Base-by-base conservation (phyloP, 1,140 invertebrate genomes). In the Trachelipus rathkii region DNA sequence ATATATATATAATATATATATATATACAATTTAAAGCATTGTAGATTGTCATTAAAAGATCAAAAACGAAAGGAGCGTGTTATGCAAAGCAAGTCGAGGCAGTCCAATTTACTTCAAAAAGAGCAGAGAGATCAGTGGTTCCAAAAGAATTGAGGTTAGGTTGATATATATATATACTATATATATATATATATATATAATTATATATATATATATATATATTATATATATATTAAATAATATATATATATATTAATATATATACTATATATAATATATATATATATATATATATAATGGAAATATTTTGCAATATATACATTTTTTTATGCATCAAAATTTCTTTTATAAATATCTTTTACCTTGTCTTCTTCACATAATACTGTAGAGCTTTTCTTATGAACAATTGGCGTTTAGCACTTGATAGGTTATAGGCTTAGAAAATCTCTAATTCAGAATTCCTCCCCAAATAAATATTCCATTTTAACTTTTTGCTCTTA, bases 51-150 rank as follows among this genome's bases (percentile, higher is more conserved):
- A n/a, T 86, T 98, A 21, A 97, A 97, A 85, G 96, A 99, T 85
- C 96, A 99, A 85, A 96, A 97, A 84, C 87, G 96, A n/a, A 98
- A 98, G 84, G 98, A 99, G 85, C n/a, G 85, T 99, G 10, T 99
- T 99, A 87, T 97, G 96, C n/a, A n/a, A 0, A 99, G 99, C 85
- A 97, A 99, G 97, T 0, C 88, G 97, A 82, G 95, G 95, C 0
- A 96, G n/a, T 94, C 81, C 96, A 99, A 85, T 99, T 99, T 87
- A 95, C 94, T 0, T 96, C 93, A n/a, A 0, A 94, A 95, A 84
- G 94, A 96, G 83, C 96, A 99, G 83, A 87, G 97, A 82, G 97
- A 99, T 85, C 91, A 92, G 79, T 98, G 96, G 96, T 98, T 99
- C 84, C 92, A 95, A 96, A 95, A 83, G 96, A 98, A 85, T 87